Evolutionary conservation across 2,797 vertebrate species (phyloP), one percentile per base, ranked within the genome.

Genomic region (Epinephelus malabaricus): DNA sequence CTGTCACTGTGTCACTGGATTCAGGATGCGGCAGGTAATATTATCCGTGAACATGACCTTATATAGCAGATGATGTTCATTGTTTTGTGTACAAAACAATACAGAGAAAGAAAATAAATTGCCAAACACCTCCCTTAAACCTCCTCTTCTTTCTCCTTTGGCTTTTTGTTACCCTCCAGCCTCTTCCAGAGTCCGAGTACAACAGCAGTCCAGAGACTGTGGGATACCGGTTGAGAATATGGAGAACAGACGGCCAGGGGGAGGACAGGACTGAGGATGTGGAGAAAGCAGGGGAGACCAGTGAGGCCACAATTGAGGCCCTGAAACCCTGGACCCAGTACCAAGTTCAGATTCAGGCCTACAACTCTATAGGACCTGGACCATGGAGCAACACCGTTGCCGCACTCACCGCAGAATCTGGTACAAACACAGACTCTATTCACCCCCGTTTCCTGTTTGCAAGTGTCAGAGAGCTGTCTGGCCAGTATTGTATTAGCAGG

Each of bases 281-380:
- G 38, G 84, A 63, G 0, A 96, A 97, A 85, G 93, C 93, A 1
- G 82, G 8, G 5, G 51, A 9, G 10, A 23, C 69, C 65, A 84
- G 93, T 21, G 96, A 98, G 79, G 93, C 93, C 90, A 96, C 96
- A 0, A 9, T 98, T 1, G 98, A 98, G 81, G 96, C 94, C 9
- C 94, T 99, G 79, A 95, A 95, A 80, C 97, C 98, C 81, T 99
- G 97, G 97, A 96, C 95, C 0, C 96, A 97, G 67, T 99, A 99
- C 3, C 96, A 96, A 60, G 91, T 98, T 69, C 96, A 97, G 92
- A 93, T 98, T 86, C 98, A 99, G 81, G 97, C 97, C 46, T 97
- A 96, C 92, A 99, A 99, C 38, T 97, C 97, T 74, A 97, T 98
- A 0, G 98, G 98, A 61, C 91, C 96, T 0, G 97, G 98, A 71